Base-by-base conservation (phyloP, 2,797 vertebrate species). In the Myotis findleyi region DNA sequence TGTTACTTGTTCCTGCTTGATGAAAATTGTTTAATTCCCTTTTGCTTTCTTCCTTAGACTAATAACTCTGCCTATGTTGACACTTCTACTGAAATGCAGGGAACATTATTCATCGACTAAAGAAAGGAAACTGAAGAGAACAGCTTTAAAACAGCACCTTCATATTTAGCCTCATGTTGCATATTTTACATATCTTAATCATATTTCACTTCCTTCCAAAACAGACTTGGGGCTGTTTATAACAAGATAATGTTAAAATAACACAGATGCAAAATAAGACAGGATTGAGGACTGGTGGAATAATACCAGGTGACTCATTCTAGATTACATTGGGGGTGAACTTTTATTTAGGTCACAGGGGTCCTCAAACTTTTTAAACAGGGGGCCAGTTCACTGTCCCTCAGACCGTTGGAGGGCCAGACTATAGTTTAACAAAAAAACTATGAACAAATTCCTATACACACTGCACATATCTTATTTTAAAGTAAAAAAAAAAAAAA, bases 181-280 rank as follows among this genome's bases (percentile, higher is more conserved):
- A 75, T 96, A 92, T 93, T 95, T 95, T 95, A 96, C 51, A 94
- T 97, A 95, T 97, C 90, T 94, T 97, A 96, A 96, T 97, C 80
- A 92, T 87, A 93, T 94, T 73, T 87, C 93, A 95, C 95, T 96
- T 89, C 16, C 47, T 86, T 96, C 85, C 36, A 88, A 95, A 97
- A 96, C 92, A 97, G 85, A 96, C 53, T 75, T 62, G 90, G 86
- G 38, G 41, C 68, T 4, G 11, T 87, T 95, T 93, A 38, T 92
- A 93, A 87, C 68, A 94, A 92, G 80, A 90, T 83, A 80, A 87
- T 93, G 62, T 93, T 75, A 76, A 38, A 73, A n/a, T 73, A 57
- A 73, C 71, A 91, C 30, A 72, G 53, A 33, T 5, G 0, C 49
- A 87, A 41, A 18, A 44, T 80, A 47, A 91, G 8, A 72, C 23